Base-by-base conservation (phyloP, 2,888 invertebrate species). In the Poecilobothrus nobilitatus region DNA sequence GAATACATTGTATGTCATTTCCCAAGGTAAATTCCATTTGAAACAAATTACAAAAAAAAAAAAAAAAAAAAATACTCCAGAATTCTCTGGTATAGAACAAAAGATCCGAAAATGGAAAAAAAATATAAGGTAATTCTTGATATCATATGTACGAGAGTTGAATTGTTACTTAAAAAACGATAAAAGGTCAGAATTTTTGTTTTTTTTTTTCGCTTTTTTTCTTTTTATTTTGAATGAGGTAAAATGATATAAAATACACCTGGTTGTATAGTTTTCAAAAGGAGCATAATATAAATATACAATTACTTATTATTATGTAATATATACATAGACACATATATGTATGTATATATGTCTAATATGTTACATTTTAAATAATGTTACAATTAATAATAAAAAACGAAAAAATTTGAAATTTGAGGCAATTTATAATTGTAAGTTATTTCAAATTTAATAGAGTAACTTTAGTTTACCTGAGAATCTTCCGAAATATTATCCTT, bases 141-240 rank as follows among this genome's bases (percentile, higher is more conserved):
- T 53, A 53, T 37, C 53, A 6, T 18, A 53, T 53, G 18, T 53
- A 53, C 18, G 18, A 12, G 53, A 53, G 53, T 5, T 53, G n/a
- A 53, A 53, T 53, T 53, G 53, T 53, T 53, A 53, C 53, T 53
- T 53, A 53, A 53, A 53, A 53, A 53, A 53, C 53, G 53, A 53
- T 53, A 53, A 53, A 53, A 53, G 53, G 53, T 53, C 53, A 53
- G 53, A 15, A 53, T 53, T 53, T 1, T 9, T 15, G 12, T 44
- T 44, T 15, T 44, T 9, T 44, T 44, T 15, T 44, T 44, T 44
- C 9, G 6, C 12, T 15, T 44, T 44, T 6, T 53, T 53, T 53
- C 18, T 53, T 18, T 53, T 12, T 18, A n/a, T 18, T 18, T 53
- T 53, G 27, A 27, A 27, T 27, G 27, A 27, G 15, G 53, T 53